Evolutionary conservation across 2,113 vertebrate species (phyloP).

Genomic region (Cepphus grylle): DNA sequence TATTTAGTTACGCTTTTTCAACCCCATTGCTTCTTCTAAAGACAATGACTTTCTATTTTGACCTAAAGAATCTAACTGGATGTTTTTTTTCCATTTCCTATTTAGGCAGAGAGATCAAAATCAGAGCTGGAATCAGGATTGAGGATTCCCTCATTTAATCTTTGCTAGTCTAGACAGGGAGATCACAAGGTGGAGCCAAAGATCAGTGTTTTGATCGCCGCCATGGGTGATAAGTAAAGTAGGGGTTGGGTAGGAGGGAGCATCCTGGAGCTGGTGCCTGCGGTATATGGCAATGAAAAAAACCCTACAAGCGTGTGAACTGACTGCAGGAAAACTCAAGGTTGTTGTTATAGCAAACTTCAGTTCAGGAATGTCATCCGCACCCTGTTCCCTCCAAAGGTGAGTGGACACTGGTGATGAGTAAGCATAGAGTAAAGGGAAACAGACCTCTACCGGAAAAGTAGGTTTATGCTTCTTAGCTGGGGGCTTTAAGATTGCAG

Average conservation of each 20-base stretch:
- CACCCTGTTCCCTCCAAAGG: neutral
- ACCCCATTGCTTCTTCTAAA: neutral
- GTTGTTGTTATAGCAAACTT: neutral
- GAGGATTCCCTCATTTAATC: neutral
- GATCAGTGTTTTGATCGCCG: neutral
- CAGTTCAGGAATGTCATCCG: neutral
- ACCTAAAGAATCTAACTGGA: neutral
- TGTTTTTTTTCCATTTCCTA: neutral
- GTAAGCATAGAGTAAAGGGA: neutral
- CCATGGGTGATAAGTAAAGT: too few relatives aligned
- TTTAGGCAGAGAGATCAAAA: neutral
- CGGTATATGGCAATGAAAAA: neutral
- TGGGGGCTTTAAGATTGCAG: neutral
- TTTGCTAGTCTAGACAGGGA: fast-evolving
- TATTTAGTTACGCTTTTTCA: neutral
- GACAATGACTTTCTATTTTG: neutral
- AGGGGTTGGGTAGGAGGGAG: neutral
- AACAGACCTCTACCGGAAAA: neutral
- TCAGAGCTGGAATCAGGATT: neutral
- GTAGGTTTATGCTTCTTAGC: neutral
- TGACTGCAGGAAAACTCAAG: neutral
- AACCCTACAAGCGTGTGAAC: neutral
- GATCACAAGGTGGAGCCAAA: constrained; percentile 36
- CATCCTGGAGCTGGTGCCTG: neutral
- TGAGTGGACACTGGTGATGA: neutral